phyloP scores from a whole-genome alignment of 2,888 invertebrate species.

The Nomada fabriciana region DNA sequence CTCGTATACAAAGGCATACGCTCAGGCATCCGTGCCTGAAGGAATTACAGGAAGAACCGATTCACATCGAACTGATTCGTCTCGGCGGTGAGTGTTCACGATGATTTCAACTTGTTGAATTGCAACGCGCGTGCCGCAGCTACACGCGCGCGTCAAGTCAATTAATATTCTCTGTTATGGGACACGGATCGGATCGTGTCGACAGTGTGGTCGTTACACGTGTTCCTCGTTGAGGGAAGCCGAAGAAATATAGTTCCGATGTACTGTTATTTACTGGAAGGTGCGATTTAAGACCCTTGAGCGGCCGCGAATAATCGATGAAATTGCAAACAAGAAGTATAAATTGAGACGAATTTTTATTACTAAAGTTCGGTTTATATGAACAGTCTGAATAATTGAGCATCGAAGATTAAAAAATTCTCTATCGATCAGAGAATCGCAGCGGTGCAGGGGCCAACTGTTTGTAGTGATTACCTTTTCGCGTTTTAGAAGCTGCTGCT shows the following conservation, averaged over 20 bases:
- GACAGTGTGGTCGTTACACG: conserved; percentile 5
- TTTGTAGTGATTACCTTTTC: conserved; percentile 15
- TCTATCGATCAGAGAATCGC: too few species aligned
- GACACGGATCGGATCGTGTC: conserved; percentile 20
- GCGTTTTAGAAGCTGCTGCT: conserved; percentile 23
- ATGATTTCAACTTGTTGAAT: conserved; percentile 22
- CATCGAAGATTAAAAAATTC: too few species aligned
- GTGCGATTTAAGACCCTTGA: too few species aligned
- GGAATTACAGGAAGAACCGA: conserved; percentile 45
- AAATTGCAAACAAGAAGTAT: too few species aligned
- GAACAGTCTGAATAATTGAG: too few species aligned
- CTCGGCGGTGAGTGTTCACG: conserved; percentile 9
- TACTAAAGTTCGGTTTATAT: too few species aligned
- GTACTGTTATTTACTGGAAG: too few species aligned
- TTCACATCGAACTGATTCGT: conserved; percentile 30
- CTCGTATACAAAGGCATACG: conserved; percentile 41
- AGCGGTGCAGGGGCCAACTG: too few species aligned
- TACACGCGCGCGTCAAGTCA: conserved; percentile 26
- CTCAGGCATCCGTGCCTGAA: conserved; percentile 27
- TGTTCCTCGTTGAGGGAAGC: neutral
- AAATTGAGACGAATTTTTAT: too few species aligned
- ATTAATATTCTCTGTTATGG: conserved; percentile 44
- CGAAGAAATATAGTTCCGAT: neutral
- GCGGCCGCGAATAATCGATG: too few species aligned
- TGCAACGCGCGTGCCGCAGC: conserved; percentile 29